Conservation (phyloP, 2,113 vertebrate genomes). For the Cyphomyrus plagiostoma region DNA sequence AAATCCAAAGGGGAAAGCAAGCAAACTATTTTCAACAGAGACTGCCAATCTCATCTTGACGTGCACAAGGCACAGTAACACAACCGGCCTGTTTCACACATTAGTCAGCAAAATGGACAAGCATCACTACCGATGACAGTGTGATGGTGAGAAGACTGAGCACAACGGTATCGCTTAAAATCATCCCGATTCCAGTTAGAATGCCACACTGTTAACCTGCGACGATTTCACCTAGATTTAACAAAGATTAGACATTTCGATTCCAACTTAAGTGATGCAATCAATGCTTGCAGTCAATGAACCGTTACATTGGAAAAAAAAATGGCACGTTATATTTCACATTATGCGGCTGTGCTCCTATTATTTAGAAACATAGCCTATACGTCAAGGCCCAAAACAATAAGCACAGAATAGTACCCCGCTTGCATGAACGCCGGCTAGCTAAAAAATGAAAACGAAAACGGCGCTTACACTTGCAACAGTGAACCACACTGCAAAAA, state of each 20-base stretch:
- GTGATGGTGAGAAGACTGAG: not conserved
- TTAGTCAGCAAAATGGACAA: not conserved
- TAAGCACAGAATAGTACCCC: not conserved
- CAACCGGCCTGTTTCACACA: not conserved
- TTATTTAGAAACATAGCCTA: not conserved
- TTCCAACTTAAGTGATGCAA: not conserved
- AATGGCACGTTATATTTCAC: not conserved
- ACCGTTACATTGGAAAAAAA: not conserved
- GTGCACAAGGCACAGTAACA: not conserved
- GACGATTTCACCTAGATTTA: not conserved
- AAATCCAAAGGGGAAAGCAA: not conserved
- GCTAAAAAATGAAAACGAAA: not conserved
- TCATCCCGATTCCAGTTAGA: not conserved
- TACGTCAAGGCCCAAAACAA: not conserved
- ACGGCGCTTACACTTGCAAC: not conserved
- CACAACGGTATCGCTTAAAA: not conserved
- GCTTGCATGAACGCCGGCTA: not conserved
- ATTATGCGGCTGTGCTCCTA: not conserved
- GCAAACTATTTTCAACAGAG: not conserved
- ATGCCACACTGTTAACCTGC: not conserved
- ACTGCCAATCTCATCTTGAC: not conserved
- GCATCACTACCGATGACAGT: not conserved
- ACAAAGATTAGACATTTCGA: not conserved
- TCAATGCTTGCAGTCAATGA: not conserved
- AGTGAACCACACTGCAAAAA: not conserved